Conservation (phyloP, 1,140 invertebrate genomes). For the Heliconius hewitsoni region DNA sequence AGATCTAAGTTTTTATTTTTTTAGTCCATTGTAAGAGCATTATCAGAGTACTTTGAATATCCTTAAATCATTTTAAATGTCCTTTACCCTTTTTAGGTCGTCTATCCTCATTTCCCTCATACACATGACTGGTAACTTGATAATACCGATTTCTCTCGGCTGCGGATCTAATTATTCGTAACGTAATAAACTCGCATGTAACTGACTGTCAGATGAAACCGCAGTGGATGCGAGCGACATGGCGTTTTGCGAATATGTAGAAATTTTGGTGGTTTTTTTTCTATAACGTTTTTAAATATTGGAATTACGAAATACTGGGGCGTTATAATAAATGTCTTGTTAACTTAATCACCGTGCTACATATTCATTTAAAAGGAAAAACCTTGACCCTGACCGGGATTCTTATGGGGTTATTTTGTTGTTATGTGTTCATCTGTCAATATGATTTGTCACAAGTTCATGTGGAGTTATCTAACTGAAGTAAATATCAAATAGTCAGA, state of each 20-base stretch:
- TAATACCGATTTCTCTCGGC: constrained; percentile 38
- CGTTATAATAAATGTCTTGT: not conserved
- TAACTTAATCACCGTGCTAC: too few species aligned
- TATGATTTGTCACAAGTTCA: too few species aligned
- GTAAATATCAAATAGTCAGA: too few species aligned
- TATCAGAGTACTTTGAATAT: constrained; percentile 1
- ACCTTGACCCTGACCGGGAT: too few species aligned
- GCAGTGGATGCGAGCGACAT: constrained; percentile 42
- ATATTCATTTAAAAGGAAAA: too few species aligned
- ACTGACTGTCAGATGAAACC: constrained; percentile 41
- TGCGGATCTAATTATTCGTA: constrained; percentile 43
- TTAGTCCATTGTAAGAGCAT: not conserved
- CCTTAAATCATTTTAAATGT: constrained; percentile 9
- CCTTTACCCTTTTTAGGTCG: constrained; percentile 18
- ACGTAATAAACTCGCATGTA: constrained; percentile 42
- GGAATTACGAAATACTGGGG: not conserved
- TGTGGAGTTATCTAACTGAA: too few species aligned
- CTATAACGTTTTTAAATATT: not conserved
- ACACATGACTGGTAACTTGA: constrained; percentile 34
- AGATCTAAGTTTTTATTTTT: not conserved
- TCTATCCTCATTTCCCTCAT: constrained; percentile 20
- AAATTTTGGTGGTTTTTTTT: constrained; percentile 23
- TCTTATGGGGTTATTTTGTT: too few species aligned
- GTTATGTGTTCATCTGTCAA: too few species aligned
- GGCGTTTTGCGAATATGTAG: constrained; percentile 31